These are phyloP conservation scores for Epinotia bilunana DNA, from an alignment of 2,888 invertebrate genomes.

Conservation along the genomic window DNA sequence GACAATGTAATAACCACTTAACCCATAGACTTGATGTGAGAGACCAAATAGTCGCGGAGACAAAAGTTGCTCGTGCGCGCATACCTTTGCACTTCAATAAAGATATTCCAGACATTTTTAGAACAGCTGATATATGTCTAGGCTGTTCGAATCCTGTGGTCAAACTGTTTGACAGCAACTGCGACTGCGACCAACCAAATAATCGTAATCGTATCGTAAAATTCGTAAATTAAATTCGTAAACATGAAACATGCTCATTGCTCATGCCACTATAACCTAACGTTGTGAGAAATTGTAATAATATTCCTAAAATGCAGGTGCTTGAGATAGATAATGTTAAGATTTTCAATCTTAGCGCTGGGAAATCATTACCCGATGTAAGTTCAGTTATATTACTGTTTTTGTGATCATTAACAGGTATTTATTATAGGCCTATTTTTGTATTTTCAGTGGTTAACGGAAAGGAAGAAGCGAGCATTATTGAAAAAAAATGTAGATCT, in stretches of 20 bases:
- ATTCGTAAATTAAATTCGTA: neutral
- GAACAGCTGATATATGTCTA: neutral
- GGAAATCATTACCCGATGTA: conserved; percentile 98
- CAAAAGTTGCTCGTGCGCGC: too few species aligned
- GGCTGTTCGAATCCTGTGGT: neutral
- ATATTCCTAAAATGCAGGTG: conserved; percentile 89
- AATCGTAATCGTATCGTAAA: too few species aligned
- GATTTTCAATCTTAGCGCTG: conserved; percentile 98
- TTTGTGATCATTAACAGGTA: neutral
- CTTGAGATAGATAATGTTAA: conserved; percentile 97
- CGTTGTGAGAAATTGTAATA: neutral
- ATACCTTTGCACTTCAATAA: neutral
- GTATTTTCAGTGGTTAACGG: conserved; percentile 91
- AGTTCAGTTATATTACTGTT: conserved; percentile 61
- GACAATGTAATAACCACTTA: too few species aligned
- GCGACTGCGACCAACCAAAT: too few species aligned
- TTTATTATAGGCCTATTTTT: conserved; percentile 14
- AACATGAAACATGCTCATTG: too few species aligned
- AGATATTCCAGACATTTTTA: neutral
- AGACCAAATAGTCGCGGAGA: too few species aligned
- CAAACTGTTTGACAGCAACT: neutral
- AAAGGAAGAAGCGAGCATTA: conserved; percentile 91
- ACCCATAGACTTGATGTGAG: too few species aligned
- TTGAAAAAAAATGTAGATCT: conserved; percentile 96
- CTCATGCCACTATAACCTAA: conserved; percentile 34